phyloP scores from a whole-genome alignment of 2,113 vertebrate genomes.

The Ceyx cyanopectus region DNA sequence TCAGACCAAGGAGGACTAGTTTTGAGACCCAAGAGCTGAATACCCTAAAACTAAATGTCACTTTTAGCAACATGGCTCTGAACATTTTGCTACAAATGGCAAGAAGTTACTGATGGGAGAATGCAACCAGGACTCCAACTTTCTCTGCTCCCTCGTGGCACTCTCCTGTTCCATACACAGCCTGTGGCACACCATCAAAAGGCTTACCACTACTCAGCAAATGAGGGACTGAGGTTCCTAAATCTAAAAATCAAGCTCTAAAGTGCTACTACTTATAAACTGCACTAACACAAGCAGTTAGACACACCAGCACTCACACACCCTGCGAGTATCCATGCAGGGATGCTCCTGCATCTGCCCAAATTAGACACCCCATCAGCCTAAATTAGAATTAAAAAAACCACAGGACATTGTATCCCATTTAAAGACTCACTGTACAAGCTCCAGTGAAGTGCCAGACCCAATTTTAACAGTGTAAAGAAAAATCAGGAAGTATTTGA shows the following conservation, averaged over 20 bases:
- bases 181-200: background rate
- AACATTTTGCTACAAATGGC: background rate
- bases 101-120: background rate
- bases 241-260: background rate
- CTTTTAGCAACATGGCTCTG: background rate
- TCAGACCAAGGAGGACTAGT: background rate
- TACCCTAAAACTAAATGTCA: background rate
- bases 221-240: background rate
- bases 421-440: background rate
- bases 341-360: background rate
- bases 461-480: background rate
- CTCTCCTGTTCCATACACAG: background rate
- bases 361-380: background rate
- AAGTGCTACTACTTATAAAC: background rate
- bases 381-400: background rate
- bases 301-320: fast-evolving
- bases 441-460: background rate
- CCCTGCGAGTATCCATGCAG: fast-evolving
- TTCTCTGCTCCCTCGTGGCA: background rate
- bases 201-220: background rate
- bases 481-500: constrained; percentile 29
- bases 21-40: background rate
- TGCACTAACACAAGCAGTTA: background rate
- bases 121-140: background rate
- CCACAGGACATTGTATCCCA: background rate